A percentile compares a stretch with the other conserved stretches of the same genome.
Evolutionary conservation across 2,888 invertebrate species (phyloP).

Genomic region (Torymus tubicola): DNA sequence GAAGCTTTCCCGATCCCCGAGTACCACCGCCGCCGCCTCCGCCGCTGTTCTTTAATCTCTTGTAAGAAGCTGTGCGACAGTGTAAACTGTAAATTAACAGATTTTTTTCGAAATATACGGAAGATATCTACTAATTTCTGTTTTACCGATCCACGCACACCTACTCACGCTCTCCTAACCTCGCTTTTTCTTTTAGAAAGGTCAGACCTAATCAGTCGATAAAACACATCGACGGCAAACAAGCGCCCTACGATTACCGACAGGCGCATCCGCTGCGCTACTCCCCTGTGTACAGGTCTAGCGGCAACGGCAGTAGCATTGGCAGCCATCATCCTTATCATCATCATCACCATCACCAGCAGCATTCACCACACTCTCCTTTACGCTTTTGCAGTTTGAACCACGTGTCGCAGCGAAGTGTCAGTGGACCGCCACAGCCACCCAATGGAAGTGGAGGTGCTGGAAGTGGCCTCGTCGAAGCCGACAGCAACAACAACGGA

Average conservation of each 20-base stretch:
- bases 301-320: neutral
- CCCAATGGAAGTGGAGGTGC: slow-evolving; percentile 66
- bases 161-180: neutral
- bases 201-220: slow-evolving; percentile 1
- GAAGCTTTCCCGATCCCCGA: slow-evolving; percentile 57
- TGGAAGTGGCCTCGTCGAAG: slow-evolving; percentile 65
- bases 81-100: no score
- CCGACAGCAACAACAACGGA: slow-evolving; percentile 72
- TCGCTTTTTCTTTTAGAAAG: neutral
- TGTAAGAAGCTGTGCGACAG: slow-evolving; percentile 29
- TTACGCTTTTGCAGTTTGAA: slow-evolving; percentile 66
- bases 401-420: slow-evolving; percentile 69
- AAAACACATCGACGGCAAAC: slow-evolving; percentile 15
- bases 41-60: slow-evolving; percentile 47
- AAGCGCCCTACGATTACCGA: neutral
- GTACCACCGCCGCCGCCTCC: slow-evolving; percentile 56
- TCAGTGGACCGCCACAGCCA: slow-evolving; percentile 61
- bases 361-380: neutral
- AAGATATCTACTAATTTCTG: no score
- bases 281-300: no score
- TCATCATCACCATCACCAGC: no score
- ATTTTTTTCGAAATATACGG: no score
- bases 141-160: no score
- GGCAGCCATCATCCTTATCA: no score
- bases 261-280: neutral